Evolutionary conservation across 2,797 vertebrate genomes (phyloP).

Genomic region (Balearica regulorum): DNA sequence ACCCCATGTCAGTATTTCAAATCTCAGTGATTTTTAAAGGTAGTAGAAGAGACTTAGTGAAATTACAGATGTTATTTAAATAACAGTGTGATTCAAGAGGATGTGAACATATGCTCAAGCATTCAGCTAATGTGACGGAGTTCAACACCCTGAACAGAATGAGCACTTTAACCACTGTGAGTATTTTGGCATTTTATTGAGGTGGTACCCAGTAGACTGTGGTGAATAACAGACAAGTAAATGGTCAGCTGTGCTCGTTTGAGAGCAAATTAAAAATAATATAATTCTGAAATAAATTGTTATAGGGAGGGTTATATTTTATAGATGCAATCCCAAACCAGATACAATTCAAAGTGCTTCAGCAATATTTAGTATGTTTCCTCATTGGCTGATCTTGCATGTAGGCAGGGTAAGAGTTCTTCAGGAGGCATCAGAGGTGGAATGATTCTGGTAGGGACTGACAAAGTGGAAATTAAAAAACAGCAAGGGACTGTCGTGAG

Average conservation of each 20-base stretch:
- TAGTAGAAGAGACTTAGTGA: neutral
- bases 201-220: neutral
- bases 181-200: neutral
- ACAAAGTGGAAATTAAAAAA: neutral
- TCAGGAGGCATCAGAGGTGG: neutral
- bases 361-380: neutral
- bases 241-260: neutral
- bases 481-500: rapidly evolving
- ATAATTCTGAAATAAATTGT: neutral
- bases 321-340: neutral
- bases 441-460: neutral
- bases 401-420: neutral
- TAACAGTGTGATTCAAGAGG: neutral
- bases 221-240: neutral
- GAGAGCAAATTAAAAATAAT: neutral
- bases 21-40: neutral
- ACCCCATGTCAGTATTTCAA: neutral
- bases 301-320: neutral
- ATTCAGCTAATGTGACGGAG: neutral
- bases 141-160: neutral
- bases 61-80: slow-evolving; percentile 7
- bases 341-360: neutral
- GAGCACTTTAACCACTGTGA: neutral
- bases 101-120: neutral
- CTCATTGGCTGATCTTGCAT: neutral